Evolutionary conservation across 1,140 invertebrate species (phyloP).

Genomic region (Cryptotermes secundus): DNA sequence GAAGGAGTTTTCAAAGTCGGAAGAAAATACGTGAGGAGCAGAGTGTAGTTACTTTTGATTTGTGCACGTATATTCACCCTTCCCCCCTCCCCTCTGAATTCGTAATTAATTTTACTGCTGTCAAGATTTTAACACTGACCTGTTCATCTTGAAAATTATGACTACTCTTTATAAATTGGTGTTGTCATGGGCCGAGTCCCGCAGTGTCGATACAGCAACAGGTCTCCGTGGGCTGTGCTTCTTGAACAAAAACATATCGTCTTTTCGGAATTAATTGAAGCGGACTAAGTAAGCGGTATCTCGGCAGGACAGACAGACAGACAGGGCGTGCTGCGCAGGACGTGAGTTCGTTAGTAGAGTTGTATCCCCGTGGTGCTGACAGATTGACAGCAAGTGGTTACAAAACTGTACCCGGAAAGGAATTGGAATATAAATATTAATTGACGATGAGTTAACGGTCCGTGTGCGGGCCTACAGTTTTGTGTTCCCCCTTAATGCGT

Average conservation of each 20-base stretch:
- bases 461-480: too few species aligned
- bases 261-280: neutral
- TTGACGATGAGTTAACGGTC: too few species aligned
- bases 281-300: neutral
- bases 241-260: neutral
- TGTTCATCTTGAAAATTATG: neutral
- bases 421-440: too few species aligned
- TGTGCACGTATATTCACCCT: neutral
- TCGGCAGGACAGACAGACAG: neutral
- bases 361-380: neutral
- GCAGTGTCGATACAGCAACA: too few species aligned
- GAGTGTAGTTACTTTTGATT: neutral
- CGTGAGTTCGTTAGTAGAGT: neutral
- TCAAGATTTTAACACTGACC: neutral
- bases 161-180: neutral
- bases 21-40: too few species aligned
- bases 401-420: too few species aligned
- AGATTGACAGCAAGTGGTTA: neutral
- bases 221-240: neutral
- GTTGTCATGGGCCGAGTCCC: neutral
- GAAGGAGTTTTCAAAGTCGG: too few species aligned
- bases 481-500: too few species aligned
- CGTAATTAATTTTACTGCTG: neutral
- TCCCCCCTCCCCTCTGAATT: neutral
- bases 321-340: too few species aligned